Base-by-base conservation (phyloP, 2,797 vertebrate genomes). In the Lepus oiostolus region DNA sequence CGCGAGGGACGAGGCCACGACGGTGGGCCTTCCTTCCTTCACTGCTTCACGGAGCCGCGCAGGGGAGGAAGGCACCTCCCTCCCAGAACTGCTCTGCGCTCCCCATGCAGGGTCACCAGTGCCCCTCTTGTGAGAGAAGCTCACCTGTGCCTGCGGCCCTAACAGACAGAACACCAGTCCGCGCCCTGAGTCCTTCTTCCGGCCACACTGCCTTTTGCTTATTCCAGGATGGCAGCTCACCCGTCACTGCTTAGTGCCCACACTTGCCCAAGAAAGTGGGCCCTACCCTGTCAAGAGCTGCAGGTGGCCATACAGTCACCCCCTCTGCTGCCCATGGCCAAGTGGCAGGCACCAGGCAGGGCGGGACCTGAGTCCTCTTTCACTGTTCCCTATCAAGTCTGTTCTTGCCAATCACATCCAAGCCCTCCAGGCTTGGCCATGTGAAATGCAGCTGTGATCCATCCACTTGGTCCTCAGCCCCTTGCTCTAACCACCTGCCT, bases 141-240 rank as follows among this genome's bases (percentile, higher is more conserved):
- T 42, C 26, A 84, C 22, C 47, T 87, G 60, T 14, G 47, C 17
- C 74, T 82, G 30, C 87, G 90, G 85, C 16, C 26, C 32, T 82
- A 28, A 11, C 4, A 65, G 70, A 71, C 24, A 72, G 82, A 77
- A 4, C 50, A 54, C 42, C 21, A 30, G 10, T 38, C 52, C 76
- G 38, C 3, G 12, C 35, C 5, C 62, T 65, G 47, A 72, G 17
- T 50, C 84, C 28, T 35, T 35, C 35, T 4, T 4, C 35, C 35
- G 35, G 35, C 35, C 35, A 58, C 38, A 17, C 11, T 52, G 10
- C 32, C 63, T 67, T 87, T 87, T 82, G 30, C 85, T 92, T 47
- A 35, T 68, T 93, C 14, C 12, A 70, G 14, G 85, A 80, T 76
- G 68, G 52, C 52, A 92, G 88, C n/a, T 94, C 30, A 65, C 16